A percentile compares a stretch with the other conserved stretches of the same genome.
Conservation (phyloP, 2,888 invertebrate species). For the Chesias legatella region DNA sequence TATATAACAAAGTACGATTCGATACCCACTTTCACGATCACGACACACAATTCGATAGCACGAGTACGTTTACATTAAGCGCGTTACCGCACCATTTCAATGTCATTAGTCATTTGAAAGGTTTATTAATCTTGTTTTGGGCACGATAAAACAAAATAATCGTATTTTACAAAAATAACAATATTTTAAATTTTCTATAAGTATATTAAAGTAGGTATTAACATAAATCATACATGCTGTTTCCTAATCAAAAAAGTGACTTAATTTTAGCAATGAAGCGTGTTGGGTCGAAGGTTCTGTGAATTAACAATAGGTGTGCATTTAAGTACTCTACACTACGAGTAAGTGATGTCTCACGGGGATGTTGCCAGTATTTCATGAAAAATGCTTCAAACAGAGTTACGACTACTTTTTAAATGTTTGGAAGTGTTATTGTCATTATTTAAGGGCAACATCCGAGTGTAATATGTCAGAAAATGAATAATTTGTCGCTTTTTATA, state of each 20-base stretch:
- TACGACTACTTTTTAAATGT: too few species aligned
- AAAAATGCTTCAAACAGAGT: too few species aligned
- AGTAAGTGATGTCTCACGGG: conserved; percentile 47
- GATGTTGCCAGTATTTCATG: conserved; percentile 73
- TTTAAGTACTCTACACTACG: conserved; percentile 42
- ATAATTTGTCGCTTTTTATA: conserved; percentile 27
- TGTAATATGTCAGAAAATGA: conserved; percentile 15
- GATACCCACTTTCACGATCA: neutral
- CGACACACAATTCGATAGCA: too few species aligned
- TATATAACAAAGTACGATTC: conserved; percentile 49
- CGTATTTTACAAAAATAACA: neutral
- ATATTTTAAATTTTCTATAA: too few species aligned
- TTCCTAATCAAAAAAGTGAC: conserved; percentile 24
- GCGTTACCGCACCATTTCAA: too few species aligned
- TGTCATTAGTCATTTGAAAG: too few species aligned
- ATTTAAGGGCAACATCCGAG: conserved; percentile 23
- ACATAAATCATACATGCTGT: conserved; percentile 29
- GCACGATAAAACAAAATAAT: too few species aligned
- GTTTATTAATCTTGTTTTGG: too few species aligned
- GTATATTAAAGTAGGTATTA: too few species aligned
- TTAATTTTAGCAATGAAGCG: conserved; percentile 48
- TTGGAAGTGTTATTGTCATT: too few species aligned
- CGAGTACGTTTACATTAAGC: too few species aligned
- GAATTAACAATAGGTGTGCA: conserved; percentile 28
- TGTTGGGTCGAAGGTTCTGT: conserved; percentile 42